phyloP scores from a whole-genome alignment of 2,888 invertebrate genomes.

The Drosophila pegasa region DNA sequence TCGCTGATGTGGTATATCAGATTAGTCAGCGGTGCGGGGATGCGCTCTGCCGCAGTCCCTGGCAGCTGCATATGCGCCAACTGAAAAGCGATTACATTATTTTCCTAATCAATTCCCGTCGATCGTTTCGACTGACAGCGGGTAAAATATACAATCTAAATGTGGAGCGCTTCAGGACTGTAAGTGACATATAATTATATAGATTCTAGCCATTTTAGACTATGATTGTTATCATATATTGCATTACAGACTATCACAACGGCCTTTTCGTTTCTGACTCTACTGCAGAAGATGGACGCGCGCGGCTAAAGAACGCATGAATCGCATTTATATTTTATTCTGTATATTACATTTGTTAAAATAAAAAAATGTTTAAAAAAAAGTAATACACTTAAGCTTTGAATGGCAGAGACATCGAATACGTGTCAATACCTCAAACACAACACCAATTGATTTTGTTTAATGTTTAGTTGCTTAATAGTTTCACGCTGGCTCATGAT shows the following conservation, averaged over 20 bases:
- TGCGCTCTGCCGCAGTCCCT: constrained; percentile 77
- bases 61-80: constrained; percentile 72
- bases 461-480: constrained; percentile 14
- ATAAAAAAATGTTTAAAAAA: constrained; percentile 37
- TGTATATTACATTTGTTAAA: constrained; percentile 41
- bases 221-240: neutral
- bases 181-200: constrained; percentile 20
- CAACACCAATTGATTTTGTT: constrained; percentile 29
- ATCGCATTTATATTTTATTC: constrained; percentile 16
- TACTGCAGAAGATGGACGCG: constrained; percentile 79
- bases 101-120: constrained; percentile 68
- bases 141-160: constrained; percentile 79
- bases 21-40: constrained; percentile 79
- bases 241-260: constrained; percentile 76
- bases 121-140: constrained; percentile 73
- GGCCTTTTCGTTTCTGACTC: constrained; percentile 81
- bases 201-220: neutral
- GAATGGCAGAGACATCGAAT: constrained; percentile 43
- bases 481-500: constrained; percentile 6
- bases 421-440: constrained; percentile 32
- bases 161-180: constrained; percentile 66
- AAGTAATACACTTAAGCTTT: constrained; percentile 40
- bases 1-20: constrained; percentile 70
- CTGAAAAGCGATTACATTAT: constrained; percentile 73
- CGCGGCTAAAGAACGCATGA: constrained; percentile 36